Base-by-base conservation (phyloP, 2,113 vertebrate species). In the Pedionomus torquatus region DNA sequence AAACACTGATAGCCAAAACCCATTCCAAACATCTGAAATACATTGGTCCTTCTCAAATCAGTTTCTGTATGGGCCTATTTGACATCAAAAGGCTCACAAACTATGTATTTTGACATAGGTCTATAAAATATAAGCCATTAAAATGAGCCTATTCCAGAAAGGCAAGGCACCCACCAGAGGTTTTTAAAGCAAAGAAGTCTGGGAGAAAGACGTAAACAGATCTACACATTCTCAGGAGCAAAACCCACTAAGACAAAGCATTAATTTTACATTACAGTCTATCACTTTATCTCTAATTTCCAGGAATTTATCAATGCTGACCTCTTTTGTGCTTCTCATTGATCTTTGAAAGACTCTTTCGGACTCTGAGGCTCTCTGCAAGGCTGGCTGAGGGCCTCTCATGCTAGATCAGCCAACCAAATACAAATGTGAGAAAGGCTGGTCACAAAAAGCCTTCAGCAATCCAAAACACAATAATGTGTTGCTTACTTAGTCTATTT, bases 371-470 rank as follows among this genome's bases (percentile, higher is more conserved):
- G 4, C 10, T n/a, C 44, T 76, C 48, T 63, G 17, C 43, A 21
- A 86, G 46, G 21, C 17, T 41, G 13, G 9, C 26, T 48, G 60
- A 52, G 30, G 9, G 24, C 18, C 8, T 64, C 5, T 44, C 10
- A 10, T 25, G 9, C 23, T 9, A 23, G 4, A 39, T 33, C 2
- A 0, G 8, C 2, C 20, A 65, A 9, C 5, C 8, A 65, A 16
- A n/a, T 3, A 17, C 2, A 2, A 74, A 86, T 5, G 4, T 39
- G 21, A 58, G 31, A 83, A 74, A 89, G 6, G 2, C 7, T 54
- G 21, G 3, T 39, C 48, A 46, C 21, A 52, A 52, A 84, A 90
- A 65, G 1, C 21, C 17, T 76, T 37, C 2, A 1, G 10, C 49
- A 70, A 31, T 30, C 54, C 10, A 66, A 94, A 95, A 28, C 30